These are phyloP conservation scores for Zaprionus africanus DNA, from an alignment of 1,140 invertebrate species.

Conservation along the genomic window DNA sequence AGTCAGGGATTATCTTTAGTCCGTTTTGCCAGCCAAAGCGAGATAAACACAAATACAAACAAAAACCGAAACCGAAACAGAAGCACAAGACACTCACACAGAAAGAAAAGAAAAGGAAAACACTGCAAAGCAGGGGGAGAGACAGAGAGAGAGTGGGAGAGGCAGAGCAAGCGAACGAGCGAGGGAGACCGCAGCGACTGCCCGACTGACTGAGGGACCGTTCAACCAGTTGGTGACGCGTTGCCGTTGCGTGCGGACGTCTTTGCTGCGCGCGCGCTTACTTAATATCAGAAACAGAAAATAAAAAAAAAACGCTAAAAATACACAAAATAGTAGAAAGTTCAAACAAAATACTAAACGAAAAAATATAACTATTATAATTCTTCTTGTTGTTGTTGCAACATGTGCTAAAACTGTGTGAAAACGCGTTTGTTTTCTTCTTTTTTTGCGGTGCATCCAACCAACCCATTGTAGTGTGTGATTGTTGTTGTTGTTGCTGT, in stretches of 20 bases:
- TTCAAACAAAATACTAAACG: neutral
- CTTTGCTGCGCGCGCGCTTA: slow-evolving; percentile 13
- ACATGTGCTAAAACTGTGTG: slow-evolving; percentile 12
- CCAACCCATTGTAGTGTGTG: slow-evolving; percentile 4
- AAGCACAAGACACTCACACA: slow-evolving; percentile 13
- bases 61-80: slow-evolving; percentile 11
- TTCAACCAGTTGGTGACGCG: slow-evolving; percentile 45
- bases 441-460: slow-evolving; percentile 6
- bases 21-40: slow-evolving; percentile 17
- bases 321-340: neutral
- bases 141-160: neutral
- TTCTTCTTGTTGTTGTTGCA: slow-evolving; percentile 24
- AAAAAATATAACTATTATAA: slow-evolving; percentile 4
- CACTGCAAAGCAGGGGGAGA: neutral
- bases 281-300: neutral
- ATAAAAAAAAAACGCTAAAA: neutral
- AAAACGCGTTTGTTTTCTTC: slow-evolving; percentile 8
- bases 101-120: slow-evolving; percentile 15
- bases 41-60: slow-evolving; percentile 43
- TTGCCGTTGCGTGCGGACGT: slow-evolving; percentile 52
- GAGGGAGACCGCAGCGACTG: slow-evolving; percentile 9
- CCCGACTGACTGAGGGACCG: slow-evolving; percentile 9
- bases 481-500: slow-evolving; percentile 28
- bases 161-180: neutral
- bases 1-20: slow-evolving; percentile 46